Evolutionary conservation across 2,797 vertebrate species (phyloP), one percentile per base, ranked within the genome.

Genomic region (Parambassis ranga): DNA sequence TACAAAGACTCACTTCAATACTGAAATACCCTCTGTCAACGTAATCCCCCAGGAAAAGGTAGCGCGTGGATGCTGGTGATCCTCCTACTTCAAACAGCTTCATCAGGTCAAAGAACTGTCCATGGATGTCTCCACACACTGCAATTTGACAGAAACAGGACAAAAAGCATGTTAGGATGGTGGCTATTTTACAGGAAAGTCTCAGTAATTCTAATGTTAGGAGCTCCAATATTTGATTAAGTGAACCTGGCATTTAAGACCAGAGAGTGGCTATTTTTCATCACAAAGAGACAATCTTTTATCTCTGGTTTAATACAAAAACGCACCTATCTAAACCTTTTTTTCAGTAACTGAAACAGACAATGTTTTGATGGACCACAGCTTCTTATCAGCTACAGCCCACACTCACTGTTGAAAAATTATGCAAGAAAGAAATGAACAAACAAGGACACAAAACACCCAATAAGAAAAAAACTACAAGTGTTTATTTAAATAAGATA

Each of bases 11-110:
- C 93, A 99, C 97, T 94, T 99, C 97, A 88, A 99, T 99, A 93
- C 97, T 99, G 94, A 99, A 99, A 93, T 99, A 99, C 79, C 97
- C 97, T 96, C 97, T 95, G 95, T 99, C 97, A 75, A 99, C 97
- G 15, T 99, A 99, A 92, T 99, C 97, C 63, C 97, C 97, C 77
- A 99, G 91, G 92, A 99, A 99, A 88, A 99, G 96, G 92, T 99
- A 99, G 81, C 97, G 96, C 0, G 97, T 98, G 89, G 93, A 96
- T 88, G 97, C 97, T 83, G 97, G 97, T 57, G 97, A 98, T 69
- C 97, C 97, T 77, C 97, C 97, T 41, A 99, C 97, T 93, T 99
- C 97, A 84, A 99, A 99, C 71, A 99, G 94, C 89, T 99, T 99
- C 97, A 99, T 98, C 92, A 99, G 91, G 88, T 99, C 96, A 86